Evolutionary conservation across 2,797 vertebrate species (phyloP).

Genomic region (Spinibarbus caldwelli): DNA sequence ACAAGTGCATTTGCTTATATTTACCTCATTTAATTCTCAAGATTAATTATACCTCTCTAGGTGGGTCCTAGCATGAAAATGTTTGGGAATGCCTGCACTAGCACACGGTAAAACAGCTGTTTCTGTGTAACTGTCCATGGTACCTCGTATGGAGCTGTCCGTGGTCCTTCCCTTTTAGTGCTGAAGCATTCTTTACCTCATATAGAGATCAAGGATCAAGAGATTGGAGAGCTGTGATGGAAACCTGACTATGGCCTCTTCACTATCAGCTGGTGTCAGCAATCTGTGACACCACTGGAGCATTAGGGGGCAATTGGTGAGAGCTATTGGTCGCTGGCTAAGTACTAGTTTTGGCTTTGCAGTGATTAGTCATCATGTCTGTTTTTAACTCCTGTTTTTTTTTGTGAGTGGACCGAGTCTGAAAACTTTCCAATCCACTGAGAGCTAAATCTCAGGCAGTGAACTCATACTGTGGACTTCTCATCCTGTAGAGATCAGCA

Average conservation of each 20-base stretch:
- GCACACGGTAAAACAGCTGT: not conserved
- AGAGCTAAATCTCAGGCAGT: not conserved
- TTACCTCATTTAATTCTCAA: not conserved
- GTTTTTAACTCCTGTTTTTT: not conserved
- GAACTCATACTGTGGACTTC: not conserved
- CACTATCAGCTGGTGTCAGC: slow-evolving; percentile 49
- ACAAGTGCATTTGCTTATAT: not conserved
- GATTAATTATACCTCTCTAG: not conserved
- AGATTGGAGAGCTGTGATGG: slow-evolving; percentile 35
- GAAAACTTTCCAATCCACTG: not conserved
- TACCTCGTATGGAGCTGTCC: not conserved
- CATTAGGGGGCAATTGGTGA: slow-evolving; percentile 10
- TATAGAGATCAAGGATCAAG: slow-evolving; percentile 31
- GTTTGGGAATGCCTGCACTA: not conserved
- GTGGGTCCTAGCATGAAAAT: not conserved
- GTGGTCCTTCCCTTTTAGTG: not conserved
- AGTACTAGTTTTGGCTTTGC: slow-evolving; percentile 17
- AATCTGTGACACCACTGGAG: slow-evolving; percentile 21
- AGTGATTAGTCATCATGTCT: not conserved
- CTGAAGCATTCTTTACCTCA: slow-evolving; percentile 45
- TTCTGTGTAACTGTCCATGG: not conserved
- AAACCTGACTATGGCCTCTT: slow-evolving; percentile 37
- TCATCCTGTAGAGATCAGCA: not conserved
- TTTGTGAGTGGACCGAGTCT: not conserved
- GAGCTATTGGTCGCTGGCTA: slow-evolving; percentile 5